Evolutionary conservation across 1,140 invertebrate genomes (phyloP).

Genomic region (Drosophila azteca): DNA sequence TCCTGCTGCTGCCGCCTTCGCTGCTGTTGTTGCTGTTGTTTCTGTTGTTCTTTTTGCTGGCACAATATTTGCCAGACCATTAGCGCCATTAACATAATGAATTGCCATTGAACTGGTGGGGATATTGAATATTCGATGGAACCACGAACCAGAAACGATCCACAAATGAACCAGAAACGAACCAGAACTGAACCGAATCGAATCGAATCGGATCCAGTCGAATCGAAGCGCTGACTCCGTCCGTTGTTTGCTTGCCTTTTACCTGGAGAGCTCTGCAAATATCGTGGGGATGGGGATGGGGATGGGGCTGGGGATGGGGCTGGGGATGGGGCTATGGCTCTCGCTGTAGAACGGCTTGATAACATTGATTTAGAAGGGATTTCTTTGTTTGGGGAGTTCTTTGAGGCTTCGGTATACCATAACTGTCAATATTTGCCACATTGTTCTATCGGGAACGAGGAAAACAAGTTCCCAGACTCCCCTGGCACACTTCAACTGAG

Average conservation of each 20-base stretch:
- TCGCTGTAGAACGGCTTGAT: background rate
- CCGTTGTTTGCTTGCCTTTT: conserved; percentile 38
- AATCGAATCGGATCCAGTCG: conserved; percentile 30
- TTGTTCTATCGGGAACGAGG: too few relatives aligned
- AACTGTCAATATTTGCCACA: too few relatives aligned
- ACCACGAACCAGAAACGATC: too few relatives aligned
- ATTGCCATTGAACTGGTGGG: conserved; percentile 69
- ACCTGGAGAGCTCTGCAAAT: conserved; percentile 41
- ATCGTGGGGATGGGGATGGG: background rate
- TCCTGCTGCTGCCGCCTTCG: conserved; percentile 32
- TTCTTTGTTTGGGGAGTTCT: conserved; percentile 9
- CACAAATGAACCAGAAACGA: conserved; percentile 20
- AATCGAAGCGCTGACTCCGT: conserved; percentile 14
- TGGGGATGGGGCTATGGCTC: too few relatives aligned
- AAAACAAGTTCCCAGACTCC: too few relatives aligned
- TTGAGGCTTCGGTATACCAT: background rate
- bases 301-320: too few relatives aligned
- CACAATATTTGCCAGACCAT: conserved; percentile 77
- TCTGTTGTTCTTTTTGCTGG: conserved; percentile 43
- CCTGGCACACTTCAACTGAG: too few relatives aligned
- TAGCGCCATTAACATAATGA: conserved; percentile 80
- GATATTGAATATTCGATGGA: conserved; percentile 2
- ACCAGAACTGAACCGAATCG: conserved; percentile 22
- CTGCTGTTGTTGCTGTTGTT: conserved; percentile 41
- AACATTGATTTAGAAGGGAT: conserved; percentile 38